Evolutionary conservation across 2,797 vertebrate species (phyloP).

Genomic region (Gila robusta): DNA sequence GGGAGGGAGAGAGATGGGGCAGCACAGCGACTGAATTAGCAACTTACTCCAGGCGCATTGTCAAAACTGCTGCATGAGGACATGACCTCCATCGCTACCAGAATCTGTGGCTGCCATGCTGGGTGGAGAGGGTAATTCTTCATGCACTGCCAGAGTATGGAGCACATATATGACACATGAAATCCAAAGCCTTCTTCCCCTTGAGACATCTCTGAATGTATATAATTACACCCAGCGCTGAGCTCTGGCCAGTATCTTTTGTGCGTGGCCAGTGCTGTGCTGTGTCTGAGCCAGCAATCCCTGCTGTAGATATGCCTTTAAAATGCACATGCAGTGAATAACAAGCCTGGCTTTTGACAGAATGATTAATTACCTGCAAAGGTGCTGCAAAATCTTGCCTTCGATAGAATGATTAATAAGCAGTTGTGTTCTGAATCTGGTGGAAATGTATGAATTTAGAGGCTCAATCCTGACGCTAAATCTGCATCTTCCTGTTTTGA

Average conservation of each 20-base stretch:
- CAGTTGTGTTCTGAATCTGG: slow-evolving; percentile 26
- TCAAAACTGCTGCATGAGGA: slow-evolving; percentile 61
- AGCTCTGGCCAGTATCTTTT: slow-evolving; percentile 49
- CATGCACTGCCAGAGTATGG: slow-evolving; percentile 4
- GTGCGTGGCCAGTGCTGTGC: slow-evolving; percentile 10
- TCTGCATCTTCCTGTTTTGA: not conserved
- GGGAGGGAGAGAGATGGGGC: slow-evolving; percentile 45
- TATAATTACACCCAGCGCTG: slow-evolving; percentile 53
- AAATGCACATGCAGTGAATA: slow-evolving; percentile 67
- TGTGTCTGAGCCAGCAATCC: slow-evolving; percentile 54
- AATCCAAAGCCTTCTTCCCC: slow-evolving; percentile 19
- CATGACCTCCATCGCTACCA: slow-evolving; percentile 59
- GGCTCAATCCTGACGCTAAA: not conserved
- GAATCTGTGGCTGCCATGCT: slow-evolving; percentile 39
- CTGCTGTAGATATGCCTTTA: slow-evolving; percentile 64
- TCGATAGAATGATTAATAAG: slow-evolving; percentile 64
- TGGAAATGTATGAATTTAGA: slow-evolving; percentile 23
- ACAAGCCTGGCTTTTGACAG: slow-evolving; percentile 71
- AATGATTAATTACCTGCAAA: slow-evolving; percentile 76
- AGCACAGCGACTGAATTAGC: slow-evolving; percentile 62
- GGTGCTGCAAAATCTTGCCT: slow-evolving; percentile 52
- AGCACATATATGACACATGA: slow-evolving; percentile 15
- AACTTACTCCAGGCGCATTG: slow-evolving; percentile 62
- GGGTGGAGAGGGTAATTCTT: slow-evolving; percentile 45
- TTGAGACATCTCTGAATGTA: slow-evolving; percentile 41